These are phyloP conservation scores for Peromyscus californicus DNA, from an alignment of 2,113 vertebrate genomes.

Conservation along the genomic window DNA sequence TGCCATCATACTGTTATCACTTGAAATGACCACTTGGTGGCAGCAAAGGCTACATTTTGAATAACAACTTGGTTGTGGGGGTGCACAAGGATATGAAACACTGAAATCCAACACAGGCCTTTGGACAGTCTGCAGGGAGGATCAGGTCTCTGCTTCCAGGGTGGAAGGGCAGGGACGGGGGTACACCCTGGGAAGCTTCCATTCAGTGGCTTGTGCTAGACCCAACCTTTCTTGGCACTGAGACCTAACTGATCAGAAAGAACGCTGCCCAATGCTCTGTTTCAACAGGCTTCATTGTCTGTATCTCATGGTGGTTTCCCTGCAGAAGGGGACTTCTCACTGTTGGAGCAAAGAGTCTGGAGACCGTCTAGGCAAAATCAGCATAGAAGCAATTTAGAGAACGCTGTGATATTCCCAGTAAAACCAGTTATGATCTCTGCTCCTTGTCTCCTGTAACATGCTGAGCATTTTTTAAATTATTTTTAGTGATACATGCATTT, in stretches of 20 bases:
- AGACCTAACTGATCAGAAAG: background rate
- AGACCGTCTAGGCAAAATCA: constrained; percentile 8
- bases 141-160: background rate
- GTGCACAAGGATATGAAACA: fast-evolving
- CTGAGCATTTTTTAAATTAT: background rate
- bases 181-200: background rate
- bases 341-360: constrained; percentile 1
- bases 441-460: constrained; percentile 34
- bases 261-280: background rate
- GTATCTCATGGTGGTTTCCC: background rate
- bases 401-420: constrained; percentile 26
- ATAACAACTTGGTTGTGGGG: background rate
- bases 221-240: background rate
- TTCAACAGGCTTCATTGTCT: background rate
- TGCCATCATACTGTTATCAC: background rate
- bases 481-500: background rate
- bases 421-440: constrained; percentile 19
- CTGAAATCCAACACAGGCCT: fast-evolving
- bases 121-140: background rate
- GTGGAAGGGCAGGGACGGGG: background rate
- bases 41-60: constrained; percentile 53
- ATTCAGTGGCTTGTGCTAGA: background rate
- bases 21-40: constrained; percentile 58
- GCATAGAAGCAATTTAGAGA: constrained; percentile 13
- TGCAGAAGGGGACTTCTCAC: background rate